These are phyloP conservation scores for Gasterosteus aculeatus DNA, from an alignment of 2,113 vertebrate species.

Conservation along the genomic window DNA sequence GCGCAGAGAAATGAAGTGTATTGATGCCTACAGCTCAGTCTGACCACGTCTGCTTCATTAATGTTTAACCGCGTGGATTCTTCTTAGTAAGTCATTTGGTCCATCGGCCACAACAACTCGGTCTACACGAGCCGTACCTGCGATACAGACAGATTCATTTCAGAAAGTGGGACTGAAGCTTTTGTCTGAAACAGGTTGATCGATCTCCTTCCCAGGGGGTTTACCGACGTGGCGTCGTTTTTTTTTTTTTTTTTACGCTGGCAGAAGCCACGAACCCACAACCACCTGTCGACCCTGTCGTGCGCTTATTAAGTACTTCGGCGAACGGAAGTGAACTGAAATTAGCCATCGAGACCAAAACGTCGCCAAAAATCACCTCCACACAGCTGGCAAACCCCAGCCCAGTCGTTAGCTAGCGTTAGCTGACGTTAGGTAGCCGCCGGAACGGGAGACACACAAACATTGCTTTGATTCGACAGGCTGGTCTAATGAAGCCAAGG, in stretches of 20 bases:
- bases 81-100: background rate
- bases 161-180: background rate
- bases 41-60: background rate
- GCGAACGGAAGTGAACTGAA: no score
- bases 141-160: background rate
- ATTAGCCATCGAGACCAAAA: no score
- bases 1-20: background rate
- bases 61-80: background rate
- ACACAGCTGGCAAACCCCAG: background rate
- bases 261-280: background rate
- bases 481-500: background rate
- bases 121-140: background rate
- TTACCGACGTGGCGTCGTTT: background rate
- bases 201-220: background rate
- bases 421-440: background rate
- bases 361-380: no score
- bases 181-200: slow-evolving; percentile 12
- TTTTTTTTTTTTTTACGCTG: no score
- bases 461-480: background rate
- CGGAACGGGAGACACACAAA: background rate
- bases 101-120: background rate
- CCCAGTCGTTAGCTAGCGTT: background rate
- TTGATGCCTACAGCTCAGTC: background rate
- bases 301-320: background rate
- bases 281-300: slow-evolving; percentile 1